Percentiles rank a stretch among this genome's conserved stretches.
Evolutionary conservation across 2,888 invertebrate species (phyloP).

Genomic region (Ceratothoa steindachneri): DNA sequence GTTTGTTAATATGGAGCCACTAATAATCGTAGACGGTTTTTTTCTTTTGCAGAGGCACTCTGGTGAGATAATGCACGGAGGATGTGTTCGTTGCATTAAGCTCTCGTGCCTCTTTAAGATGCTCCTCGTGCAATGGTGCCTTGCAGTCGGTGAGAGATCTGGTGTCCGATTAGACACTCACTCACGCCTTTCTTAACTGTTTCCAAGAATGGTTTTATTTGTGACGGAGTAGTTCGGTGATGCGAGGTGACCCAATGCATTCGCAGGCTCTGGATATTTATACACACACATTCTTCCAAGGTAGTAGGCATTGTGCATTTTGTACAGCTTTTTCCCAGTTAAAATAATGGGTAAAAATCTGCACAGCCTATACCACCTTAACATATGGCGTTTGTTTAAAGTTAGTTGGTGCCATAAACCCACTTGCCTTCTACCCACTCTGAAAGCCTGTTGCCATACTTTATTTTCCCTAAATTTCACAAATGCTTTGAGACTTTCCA

Average conservation of each 20-base stretch:
- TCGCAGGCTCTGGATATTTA: background rate
- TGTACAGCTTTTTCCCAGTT: background rate
- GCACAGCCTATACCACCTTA: background rate
- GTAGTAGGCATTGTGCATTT: background rate
- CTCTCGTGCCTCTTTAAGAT: constrained; percentile 6
- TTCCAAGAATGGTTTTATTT: background rate
- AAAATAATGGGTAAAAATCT: background rate
- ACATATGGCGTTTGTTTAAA: too few relatives aligned
- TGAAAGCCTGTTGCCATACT: too few relatives aligned
- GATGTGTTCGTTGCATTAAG: constrained; percentile 9
- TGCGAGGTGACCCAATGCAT: background rate
- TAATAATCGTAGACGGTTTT: background rate
- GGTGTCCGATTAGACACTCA: background rate
- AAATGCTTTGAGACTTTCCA: too few relatives aligned
- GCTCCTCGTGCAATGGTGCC: background rate
- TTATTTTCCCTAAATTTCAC: too few relatives aligned
- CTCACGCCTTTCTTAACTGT: background rate
- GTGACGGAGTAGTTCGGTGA: background rate
- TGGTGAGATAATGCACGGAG: constrained; percentile 10
- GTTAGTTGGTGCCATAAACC: too few relatives aligned
- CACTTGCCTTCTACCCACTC: too few relatives aligned
- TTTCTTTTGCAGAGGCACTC: constrained; percentile 7
- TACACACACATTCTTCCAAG: background rate
- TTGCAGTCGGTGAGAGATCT: too few relatives aligned
- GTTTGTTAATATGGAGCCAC: constrained; percentile 8